phyloP scores from a whole-genome alignment of 1,140 invertebrate genomes.

The Vollenhovia emeryi region DNA sequence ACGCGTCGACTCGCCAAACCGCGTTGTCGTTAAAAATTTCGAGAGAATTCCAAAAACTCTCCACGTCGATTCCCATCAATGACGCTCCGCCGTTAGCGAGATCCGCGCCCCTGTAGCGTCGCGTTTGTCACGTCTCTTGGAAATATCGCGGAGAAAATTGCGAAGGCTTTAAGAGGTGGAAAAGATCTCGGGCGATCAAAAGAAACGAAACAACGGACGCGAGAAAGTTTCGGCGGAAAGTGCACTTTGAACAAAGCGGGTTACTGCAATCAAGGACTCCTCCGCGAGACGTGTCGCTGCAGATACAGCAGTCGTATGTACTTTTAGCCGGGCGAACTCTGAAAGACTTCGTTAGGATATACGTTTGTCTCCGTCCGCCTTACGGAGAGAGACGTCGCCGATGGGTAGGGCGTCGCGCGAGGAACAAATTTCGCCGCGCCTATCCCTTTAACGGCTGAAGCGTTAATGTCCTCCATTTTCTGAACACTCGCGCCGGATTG shows the following conservation, averaged over 20 bases:
- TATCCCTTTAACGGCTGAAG: too few species aligned
- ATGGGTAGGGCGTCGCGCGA: background rate
- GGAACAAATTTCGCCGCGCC: conserved; percentile 5
- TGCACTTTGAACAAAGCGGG: conserved; percentile 1
- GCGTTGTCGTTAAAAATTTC: too few species aligned
- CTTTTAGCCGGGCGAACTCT: conserved; percentile 8
- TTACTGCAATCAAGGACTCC: conserved; percentile 44
- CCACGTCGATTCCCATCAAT: background rate
- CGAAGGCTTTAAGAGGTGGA: background rate
- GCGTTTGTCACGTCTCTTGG: background rate
- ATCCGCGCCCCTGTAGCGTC: background rate
- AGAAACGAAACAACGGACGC: background rate
- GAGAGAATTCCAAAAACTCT: too few species aligned
- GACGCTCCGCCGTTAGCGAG: background rate
- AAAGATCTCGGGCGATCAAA: background rate
- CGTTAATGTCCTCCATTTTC: background rate
- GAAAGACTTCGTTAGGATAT: conserved; percentile 24
- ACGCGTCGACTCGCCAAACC: too few species aligned
- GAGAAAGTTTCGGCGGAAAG: conserved; percentile 18
- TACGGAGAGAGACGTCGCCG: background rate
- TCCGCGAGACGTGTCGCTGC: conserved; percentile 10
- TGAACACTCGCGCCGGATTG: background rate
- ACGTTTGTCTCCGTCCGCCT: background rate
- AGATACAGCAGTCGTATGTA: background rate
- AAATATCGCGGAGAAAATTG: background rate